Base-by-base conservation (phyloP, 2,888 invertebrate species). In the Brachypalpus laphriformis region DNA sequence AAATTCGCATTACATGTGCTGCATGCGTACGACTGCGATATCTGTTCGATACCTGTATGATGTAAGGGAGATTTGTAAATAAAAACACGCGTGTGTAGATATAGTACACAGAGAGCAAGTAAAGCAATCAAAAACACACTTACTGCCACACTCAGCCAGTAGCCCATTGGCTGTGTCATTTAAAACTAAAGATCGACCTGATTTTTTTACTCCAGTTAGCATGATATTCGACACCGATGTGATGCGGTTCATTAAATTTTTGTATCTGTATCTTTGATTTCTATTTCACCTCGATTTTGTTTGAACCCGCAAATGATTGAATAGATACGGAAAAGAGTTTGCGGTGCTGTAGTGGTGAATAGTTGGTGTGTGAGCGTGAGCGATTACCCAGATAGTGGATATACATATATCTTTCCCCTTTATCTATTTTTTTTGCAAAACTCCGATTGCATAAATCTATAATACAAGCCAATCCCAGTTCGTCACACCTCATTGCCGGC, bases 161-260 rank as follows among this genome's bases (percentile, higher is more conserved):
- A 16, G 34, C 9, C n/a, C n/a, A n/a, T n/a, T n/a, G 25, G 25
- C 31, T 25, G 61, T 70, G 85, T 85, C 71, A 75, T 65, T 75
- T 75, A 63, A 80, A 54, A 66, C 81, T 76, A 81, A 80, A 75
- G 75, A 66, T 85, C 81, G 81, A 81, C 85, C 85, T 85, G 85
- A 49, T 76, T 85, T 85, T 85, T 37, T 61, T 76, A 81, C 80
- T 85, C 85, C 59, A 82, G 76, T 82, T 76, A 66, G 51, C 82
- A 61, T 56, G 81, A 76, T 65, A 85, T 51, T 61, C 70, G 81
- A 85, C 66, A 70, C 56, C 75, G 59, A 56, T 65, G 20, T 59
- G 25, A 77, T 78, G 68, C 40, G 56, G 68, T 47, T 74, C 57
- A 63, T 22, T 65, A 28, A 40, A 34, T 65, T 47, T 49, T 47